Evolutionary conservation across 1,140 invertebrate genomes (phyloP).

Genomic region (Aethina tumida): DNA sequence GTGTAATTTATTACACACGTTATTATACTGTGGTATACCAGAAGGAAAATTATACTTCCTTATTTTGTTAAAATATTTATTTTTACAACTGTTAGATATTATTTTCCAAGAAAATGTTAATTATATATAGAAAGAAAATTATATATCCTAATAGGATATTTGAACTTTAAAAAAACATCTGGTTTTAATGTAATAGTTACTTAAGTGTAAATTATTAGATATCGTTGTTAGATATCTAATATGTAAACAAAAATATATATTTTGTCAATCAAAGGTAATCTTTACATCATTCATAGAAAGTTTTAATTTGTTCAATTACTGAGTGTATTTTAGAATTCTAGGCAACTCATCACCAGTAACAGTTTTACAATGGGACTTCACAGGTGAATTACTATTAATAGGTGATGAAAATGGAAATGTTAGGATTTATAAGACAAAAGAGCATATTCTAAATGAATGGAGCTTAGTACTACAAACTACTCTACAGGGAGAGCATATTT

Average conservation of each 20-base stretch:
- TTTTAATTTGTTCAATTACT: conserved; percentile 9
- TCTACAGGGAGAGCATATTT: conserved; percentile 68
- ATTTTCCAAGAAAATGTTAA: too few species aligned
- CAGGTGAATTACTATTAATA: conserved; percentile 66
- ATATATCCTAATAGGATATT: too few species aligned
- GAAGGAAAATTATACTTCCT: too few species aligned
- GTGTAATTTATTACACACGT: too few species aligned
- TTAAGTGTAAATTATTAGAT: neutral
- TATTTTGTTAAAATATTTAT: too few species aligned
- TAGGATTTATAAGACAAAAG: conserved; percentile 65
- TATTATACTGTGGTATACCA: too few species aligned
- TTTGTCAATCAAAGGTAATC: too few species aligned
- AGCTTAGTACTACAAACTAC: conserved; percentile 27
- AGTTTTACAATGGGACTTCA: conserved; percentile 74
- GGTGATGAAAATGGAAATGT: conserved; percentile 65
- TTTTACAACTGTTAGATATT: too few species aligned
- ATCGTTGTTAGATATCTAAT: neutral
- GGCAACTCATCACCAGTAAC: conserved; percentile 54
- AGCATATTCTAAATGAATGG: conserved; percentile 79
- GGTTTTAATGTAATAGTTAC: neutral
- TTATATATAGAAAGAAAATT: too few species aligned
- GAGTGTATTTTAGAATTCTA: conserved; percentile 38
- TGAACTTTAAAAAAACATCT: neutral
- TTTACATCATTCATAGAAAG: conserved; percentile 1
- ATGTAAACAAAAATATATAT: neutral